Percentiles rank a stretch among this genome's conserved stretches.
phyloP scores from a whole-genome alignment of 1,140 invertebrate genomes.

The Drosophila navojoa region DNA sequence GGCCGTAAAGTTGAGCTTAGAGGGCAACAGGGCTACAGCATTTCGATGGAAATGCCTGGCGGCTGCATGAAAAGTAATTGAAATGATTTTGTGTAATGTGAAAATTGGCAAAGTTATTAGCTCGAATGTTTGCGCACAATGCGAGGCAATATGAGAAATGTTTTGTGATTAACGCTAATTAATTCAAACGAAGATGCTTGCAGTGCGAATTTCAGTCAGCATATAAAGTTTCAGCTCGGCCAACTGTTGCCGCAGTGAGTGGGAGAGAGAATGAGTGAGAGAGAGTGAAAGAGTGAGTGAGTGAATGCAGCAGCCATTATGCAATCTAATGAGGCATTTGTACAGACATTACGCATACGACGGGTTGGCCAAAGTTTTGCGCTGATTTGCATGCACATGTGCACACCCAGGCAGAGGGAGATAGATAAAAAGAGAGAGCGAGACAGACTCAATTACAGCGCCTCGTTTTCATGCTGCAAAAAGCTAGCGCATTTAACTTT shows the following conservation, averaged over 20 bases:
- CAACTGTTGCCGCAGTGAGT: constrained; percentile 13
- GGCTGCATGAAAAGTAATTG: too few species aligned
- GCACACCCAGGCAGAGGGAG: background rate
- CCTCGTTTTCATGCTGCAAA: background rate
- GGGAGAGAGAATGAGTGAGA: too few species aligned
- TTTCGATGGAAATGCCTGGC: too few species aligned
- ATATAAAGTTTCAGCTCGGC: constrained; percentile 7
- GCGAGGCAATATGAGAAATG: constrained; percentile 6
- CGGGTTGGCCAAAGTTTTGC: constrained; percentile 12
- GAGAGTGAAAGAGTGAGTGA: too few species aligned
- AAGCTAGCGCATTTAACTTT: constrained; percentile 35
- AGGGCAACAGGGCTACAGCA: too few species aligned
- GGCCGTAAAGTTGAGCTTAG: too few species aligned
- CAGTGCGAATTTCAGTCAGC: constrained; percentile 2
- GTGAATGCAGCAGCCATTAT: background rate
- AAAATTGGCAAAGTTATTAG: background rate
- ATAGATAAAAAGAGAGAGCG: too few species aligned
- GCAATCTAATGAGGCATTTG: constrained; percentile 25
- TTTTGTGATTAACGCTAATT: constrained; percentile 26
- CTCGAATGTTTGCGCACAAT: background rate
- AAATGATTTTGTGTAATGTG: background rate
- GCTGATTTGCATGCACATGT: background rate
- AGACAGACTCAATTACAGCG: constrained; percentile 16
- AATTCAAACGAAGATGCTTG: constrained; percentile 1
- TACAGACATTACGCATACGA: constrained; percentile 37